Evolutionary conservation across 2,113 vertebrate species (phyloP).

Genomic region (Symphodus melops): DNA sequence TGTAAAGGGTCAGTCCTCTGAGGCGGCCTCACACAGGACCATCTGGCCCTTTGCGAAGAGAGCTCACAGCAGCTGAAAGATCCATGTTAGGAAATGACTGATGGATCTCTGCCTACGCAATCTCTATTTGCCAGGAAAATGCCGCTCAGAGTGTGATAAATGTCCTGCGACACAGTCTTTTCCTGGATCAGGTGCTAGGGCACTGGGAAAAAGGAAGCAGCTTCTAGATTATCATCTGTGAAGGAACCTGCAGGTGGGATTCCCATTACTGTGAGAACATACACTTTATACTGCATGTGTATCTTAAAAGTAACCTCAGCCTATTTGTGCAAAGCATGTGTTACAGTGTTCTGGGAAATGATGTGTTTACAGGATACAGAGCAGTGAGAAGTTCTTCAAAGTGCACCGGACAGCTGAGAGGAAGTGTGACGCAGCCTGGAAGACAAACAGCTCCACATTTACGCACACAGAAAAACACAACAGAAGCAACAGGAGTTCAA

Average conservation of each 20-base stretch:
- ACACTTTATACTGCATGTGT: not conserved
- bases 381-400: slow-evolving; percentile 46
- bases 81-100: slow-evolving; percentile 60
- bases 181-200: slow-evolving; percentile 64
- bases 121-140: slow-evolving; percentile 54
- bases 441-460: slow-evolving; percentile 43
- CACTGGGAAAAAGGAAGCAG: slow-evolving; percentile 73
- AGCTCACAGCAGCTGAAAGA: slow-evolving; percentile 52
- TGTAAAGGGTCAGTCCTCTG: slow-evolving; percentile 31
- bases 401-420: slow-evolving; percentile 31
- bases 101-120: slow-evolving; percentile 56
- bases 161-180: slow-evolving; percentile 45
- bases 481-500: slow-evolving; percentile 6
- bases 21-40: slow-evolving; percentile 38
- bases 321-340: slow-evolving; percentile 26
- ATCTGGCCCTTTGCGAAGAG: slow-evolving; percentile 56
- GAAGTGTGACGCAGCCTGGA: slow-evolving; percentile 41
- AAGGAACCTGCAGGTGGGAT: slow-evolving; percentile 64
- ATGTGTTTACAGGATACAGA: slow-evolving; percentile 67
- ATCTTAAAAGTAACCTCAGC: not conserved
- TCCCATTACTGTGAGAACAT: slow-evolving; percentile 47
- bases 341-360: slow-evolving; percentile 51
- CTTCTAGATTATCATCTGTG: slow-evolving; percentile 72
- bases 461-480: slow-evolving; percentile 24
- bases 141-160: slow-evolving; percentile 58